Evolutionary conservation across 2,113 vertebrate species (phyloP).

Genomic region (Entomyzon cyanotis): DNA sequence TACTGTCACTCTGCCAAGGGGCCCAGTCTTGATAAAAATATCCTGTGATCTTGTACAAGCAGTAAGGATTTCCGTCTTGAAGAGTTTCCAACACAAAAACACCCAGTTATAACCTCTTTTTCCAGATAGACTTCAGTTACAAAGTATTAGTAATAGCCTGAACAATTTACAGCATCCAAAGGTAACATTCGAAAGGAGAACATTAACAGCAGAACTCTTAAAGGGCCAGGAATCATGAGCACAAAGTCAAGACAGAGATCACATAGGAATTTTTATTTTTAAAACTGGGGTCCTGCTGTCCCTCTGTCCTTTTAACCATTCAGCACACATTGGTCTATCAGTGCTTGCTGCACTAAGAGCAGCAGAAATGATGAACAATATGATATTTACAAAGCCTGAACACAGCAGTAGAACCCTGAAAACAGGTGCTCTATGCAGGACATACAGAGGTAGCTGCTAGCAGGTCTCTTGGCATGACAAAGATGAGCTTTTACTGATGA

Average conservation of each 20-base stretch:
- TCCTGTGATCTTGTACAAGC: background rate
- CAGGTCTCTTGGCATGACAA: background rate
- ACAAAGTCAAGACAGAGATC: background rate
- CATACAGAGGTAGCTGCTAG: background rate
- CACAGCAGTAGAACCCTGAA: background rate
- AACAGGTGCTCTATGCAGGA: background rate
- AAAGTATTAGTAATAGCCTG: background rate
- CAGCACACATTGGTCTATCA: background rate
- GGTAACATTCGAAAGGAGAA: background rate
- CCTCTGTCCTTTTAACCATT: background rate
- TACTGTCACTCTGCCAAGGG: background rate
- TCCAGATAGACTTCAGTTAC: background rate
- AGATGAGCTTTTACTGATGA: background rate
- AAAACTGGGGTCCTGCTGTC: background rate
- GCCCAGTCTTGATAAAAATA: background rate
- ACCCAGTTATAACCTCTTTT: background rate
- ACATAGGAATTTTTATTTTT: background rate
- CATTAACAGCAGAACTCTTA: background rate
- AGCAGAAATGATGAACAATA: background rate
- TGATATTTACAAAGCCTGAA: background rate
- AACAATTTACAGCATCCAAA: background rate
- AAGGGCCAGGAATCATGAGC: background rate
- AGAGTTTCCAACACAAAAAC: background rate
- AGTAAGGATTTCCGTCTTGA: background rate
- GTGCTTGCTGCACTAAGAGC: background rate